Percentiles rank a stretch among this genome's conserved stretches.
Conservation (phyloP, 2,797 vertebrate genomes). For the Agapornis canus region DNA sequence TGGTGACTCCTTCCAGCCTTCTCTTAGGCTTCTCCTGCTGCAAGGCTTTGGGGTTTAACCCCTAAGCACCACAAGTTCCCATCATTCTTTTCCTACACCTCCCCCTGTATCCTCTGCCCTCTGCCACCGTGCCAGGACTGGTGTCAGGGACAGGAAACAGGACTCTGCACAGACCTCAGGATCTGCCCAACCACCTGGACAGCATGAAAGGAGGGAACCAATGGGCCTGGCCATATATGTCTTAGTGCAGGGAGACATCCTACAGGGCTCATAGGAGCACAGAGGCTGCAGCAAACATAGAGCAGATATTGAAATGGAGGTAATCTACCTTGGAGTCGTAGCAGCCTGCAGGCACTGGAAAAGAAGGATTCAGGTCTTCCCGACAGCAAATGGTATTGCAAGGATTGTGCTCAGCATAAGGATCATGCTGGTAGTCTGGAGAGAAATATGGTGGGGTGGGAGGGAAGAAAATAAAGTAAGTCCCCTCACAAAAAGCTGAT, state of each 20-base stretch:
- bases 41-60: not conserved
- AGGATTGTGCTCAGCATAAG: conserved; percentile 85
- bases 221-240: not conserved
- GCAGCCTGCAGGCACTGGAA: conserved; percentile 84
- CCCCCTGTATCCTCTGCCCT: not conserved
- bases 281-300: not conserved
- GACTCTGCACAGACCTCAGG: not conserved
- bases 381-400: conserved; percentile 92
- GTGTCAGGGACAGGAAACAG: not conserved
- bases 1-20: not conserved
- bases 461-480: not conserved
- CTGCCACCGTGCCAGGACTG: not conserved
- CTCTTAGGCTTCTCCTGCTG: not conserved
- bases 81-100: not conserved
- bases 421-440: conserved; percentile 86
- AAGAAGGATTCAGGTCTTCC: conserved; percentile 81
- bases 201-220: not conserved
- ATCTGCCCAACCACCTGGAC: not conserved
- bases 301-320: not conserved
- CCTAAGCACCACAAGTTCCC: not conserved
- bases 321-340: conserved; percentile 89
- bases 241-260: not conserved
- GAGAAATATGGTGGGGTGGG: not conserved
- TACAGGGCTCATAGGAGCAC: not conserved
- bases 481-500: not conserved